Conservation (phyloP, 2,888 invertebrate species). For the Pristionchus arcanus region DNA sequence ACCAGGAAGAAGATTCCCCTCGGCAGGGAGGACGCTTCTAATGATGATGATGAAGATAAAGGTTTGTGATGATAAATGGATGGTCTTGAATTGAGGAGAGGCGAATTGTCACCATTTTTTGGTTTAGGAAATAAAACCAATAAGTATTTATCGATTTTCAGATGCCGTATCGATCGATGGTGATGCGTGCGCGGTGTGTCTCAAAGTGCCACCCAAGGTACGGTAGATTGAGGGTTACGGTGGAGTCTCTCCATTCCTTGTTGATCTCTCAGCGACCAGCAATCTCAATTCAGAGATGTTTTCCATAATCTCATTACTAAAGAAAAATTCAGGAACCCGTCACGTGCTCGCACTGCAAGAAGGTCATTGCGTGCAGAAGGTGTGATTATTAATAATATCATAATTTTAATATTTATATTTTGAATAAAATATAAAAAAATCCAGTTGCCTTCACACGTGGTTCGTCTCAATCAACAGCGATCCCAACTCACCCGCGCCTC, state of each 20-base stretch:
- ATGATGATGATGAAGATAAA: slow-evolving; percentile 15
- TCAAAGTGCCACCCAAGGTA: slow-evolving; percentile 18
- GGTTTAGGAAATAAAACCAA: neutral
- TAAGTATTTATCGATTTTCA: neutral
- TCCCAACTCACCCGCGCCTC: neutral
- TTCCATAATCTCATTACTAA: no score
- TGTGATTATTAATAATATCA: neutral
- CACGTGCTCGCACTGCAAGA: slow-evolving; percentile 41
- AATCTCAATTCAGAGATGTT: no score
- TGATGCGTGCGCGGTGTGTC: slow-evolving; percentile 6
- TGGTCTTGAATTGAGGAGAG: neutral
- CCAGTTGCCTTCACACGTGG: slow-evolving; percentile 42
- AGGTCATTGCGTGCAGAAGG: slow-evolving; percentile 25
- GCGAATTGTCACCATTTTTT: neutral
- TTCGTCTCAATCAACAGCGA: slow-evolving; percentile 42
- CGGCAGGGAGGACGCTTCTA: neutral
- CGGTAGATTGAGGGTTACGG: neutral
- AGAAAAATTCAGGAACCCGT: slow-evolving; percentile 48
- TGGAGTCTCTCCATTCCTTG: no score
- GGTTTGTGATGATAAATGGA: neutral
- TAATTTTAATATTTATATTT: neutral
- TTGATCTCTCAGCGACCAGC: no score
- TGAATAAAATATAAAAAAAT: neutral
- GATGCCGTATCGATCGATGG: neutral
- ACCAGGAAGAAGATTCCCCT: neutral